A percentile compares a stretch with the other conserved stretches of the same genome.
These are phyloP conservation scores for Mus caroli DNA, from an alignment of 2,797 vertebrate genomes.

Conservation along the genomic window DNA sequence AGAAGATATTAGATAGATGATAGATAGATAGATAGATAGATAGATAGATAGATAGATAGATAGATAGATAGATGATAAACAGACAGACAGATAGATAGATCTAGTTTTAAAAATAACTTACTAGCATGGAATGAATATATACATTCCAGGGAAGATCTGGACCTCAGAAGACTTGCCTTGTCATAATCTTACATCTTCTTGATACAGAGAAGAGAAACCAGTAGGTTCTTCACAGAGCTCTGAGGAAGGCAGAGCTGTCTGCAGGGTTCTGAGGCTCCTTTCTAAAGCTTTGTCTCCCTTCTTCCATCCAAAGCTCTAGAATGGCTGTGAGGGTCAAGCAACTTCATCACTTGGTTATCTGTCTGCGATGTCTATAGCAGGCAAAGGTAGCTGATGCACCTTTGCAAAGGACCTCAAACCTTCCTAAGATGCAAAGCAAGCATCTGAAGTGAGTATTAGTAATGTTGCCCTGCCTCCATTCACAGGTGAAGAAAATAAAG, in stretches of 20 bases:
- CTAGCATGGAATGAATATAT: not conserved
- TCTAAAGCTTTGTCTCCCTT: not conserved
- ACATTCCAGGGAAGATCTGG: not conserved
- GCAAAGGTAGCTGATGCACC: not conserved
- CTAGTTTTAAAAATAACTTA: not conserved
- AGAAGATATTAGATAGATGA: too few species aligned
- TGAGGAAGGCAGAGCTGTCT: not conserved
- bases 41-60: too few species aligned
- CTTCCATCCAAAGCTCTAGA: not conserved
- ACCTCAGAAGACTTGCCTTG: not conserved
- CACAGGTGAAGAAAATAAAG: slow-evolving; percentile 21
- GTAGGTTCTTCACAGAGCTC: not conserved
- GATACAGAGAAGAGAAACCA: not conserved
- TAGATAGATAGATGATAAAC: too few species aligned
- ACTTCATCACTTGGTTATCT: not conserved
- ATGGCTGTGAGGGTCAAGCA: not conserved
- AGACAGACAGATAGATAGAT: too few species aligned
- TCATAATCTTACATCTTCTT: not conserved
- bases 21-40: not conserved
- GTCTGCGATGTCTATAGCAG: not conserved
- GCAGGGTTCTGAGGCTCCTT: not conserved
- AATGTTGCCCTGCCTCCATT: not conserved
- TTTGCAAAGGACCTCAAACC: not conserved
- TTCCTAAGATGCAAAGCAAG: not conserved
- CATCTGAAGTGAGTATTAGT: not conserved